A percentile compares a stretch with the other conserved stretches of the same genome.
phyloP scores from a whole-genome alignment of 2,888 invertebrate species.

The Eristalinus aeneus region DNA sequence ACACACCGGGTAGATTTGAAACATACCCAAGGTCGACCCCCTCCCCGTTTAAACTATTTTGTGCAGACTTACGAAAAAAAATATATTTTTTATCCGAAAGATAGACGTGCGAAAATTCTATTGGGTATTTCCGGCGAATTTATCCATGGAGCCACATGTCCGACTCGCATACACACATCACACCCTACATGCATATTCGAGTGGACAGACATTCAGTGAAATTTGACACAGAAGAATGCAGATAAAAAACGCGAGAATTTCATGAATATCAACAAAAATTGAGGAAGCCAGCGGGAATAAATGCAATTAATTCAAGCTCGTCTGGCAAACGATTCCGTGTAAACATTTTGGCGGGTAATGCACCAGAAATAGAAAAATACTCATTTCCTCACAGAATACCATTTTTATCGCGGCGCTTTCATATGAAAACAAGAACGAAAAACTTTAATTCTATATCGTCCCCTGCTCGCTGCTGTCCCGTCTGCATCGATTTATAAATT shows the following conservation, averaged over 20 bases:
- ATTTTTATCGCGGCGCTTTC: not conserved
- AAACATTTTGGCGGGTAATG: slow-evolving; percentile 16
- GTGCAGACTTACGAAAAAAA: not conserved
- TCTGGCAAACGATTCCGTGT: not conserved
- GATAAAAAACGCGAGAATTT: not conserved
- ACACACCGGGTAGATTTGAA: not conserved
- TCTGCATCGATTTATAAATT: not conserved
- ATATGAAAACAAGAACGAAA: not conserved
- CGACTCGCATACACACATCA: not conserved
- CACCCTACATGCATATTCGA: not conserved
- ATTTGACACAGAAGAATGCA: not conserved
- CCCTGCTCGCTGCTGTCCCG: not conserved
- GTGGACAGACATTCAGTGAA: not conserved
- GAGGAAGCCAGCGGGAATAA: not conserved
- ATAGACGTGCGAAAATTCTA: not conserved
- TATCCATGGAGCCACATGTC: not conserved
- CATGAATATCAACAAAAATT: not conserved
- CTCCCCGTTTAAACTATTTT: not conserved
- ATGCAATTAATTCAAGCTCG: not conserved
- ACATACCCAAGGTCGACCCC: not conserved
- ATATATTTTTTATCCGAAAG: not conserved
- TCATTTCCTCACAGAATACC: not conserved
- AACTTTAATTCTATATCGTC: not conserved
- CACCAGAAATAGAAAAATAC: slow-evolving; percentile 48
- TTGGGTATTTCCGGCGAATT: not conserved